Conservation (phyloP, 2,888 invertebrate species). For the Cheilosia variabilis region DNA sequence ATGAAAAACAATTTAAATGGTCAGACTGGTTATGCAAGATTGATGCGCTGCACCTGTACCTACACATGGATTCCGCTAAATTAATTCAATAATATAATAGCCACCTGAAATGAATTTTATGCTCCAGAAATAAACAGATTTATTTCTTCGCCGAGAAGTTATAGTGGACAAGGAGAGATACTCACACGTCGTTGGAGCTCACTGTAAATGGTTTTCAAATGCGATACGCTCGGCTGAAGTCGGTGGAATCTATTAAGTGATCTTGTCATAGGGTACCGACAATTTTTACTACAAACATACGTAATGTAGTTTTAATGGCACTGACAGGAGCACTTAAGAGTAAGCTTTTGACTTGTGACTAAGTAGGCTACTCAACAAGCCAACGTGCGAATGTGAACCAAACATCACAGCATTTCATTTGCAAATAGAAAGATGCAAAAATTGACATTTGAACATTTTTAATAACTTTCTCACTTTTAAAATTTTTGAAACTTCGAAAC, state of each 20-base stretch:
- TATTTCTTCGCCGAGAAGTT: background rate
- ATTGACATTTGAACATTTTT: too few species aligned
- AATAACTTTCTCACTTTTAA: too few species aligned
- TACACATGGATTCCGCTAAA: slow-evolving; percentile 47
- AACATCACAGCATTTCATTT: too few species aligned
- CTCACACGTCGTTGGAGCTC: background rate
- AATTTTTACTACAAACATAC: too few species aligned
- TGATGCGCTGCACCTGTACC: slow-evolving; percentile 56
- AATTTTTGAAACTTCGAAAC: too few species aligned
- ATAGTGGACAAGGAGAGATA: background rate
- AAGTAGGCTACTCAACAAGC: too few species aligned
- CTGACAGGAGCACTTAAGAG: too few species aligned
- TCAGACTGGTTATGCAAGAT: slow-evolving; percentile 63
- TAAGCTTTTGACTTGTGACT: too few species aligned
- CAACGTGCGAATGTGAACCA: too few species aligned
- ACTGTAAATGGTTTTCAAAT: background rate
- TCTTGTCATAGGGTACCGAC: background rate
- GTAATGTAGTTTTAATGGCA: too few species aligned
- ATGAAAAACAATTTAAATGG: slow-evolving; percentile 36
- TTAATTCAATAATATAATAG: slow-evolving; percentile 59
- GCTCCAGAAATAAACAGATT: slow-evolving; percentile 46
- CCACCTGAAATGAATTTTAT: slow-evolving; percentile 44
- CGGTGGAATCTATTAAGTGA: background rate
- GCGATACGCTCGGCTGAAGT: background rate
- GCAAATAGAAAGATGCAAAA: too few species aligned